Conservation (phyloP, 2,113 vertebrate genomes). For the Nymphicus hollandicus region DNA sequence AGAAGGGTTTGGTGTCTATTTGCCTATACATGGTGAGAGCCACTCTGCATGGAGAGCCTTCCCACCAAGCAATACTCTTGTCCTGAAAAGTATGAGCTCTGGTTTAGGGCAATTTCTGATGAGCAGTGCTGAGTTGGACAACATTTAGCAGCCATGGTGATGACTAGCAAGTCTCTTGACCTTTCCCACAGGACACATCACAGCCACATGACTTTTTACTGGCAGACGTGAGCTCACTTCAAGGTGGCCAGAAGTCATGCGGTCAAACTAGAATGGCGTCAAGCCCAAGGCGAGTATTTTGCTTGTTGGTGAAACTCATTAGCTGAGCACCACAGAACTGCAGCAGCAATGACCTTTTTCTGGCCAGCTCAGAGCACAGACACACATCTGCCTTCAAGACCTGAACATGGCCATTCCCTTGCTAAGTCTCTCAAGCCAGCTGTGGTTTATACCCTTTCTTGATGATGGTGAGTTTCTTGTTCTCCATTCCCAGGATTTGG, state of each 20-base stretch:
- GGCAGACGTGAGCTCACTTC: neutral
- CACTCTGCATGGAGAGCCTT: neutral
- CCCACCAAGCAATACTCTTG: neutral
- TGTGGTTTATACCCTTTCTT: neutral
- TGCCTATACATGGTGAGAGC: neutral
- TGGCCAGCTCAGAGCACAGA: neutral
- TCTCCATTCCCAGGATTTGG: neutral
- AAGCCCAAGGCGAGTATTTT: neutral
- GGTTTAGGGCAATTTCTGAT: neutral
- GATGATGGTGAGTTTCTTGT: neutral
- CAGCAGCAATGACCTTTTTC: neutral
- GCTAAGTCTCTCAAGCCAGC: neutral
- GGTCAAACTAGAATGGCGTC: neutral
- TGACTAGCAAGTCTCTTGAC: neutral
- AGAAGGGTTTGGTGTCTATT: neutral
- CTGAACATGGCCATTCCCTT: neutral
- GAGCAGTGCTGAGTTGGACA: fast-evolving
- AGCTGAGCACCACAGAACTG: neutral
- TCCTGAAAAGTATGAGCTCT: neutral
- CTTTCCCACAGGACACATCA: neutral
- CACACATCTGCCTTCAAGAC: neutral
- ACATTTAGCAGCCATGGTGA: neutral
- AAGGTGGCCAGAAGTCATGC: neutral
- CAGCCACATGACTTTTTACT: neutral
- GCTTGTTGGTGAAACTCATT: neutral